phyloP scores from a whole-genome alignment of 2,113 vertebrate species.

The Nothobranchius furzeri region DNA sequence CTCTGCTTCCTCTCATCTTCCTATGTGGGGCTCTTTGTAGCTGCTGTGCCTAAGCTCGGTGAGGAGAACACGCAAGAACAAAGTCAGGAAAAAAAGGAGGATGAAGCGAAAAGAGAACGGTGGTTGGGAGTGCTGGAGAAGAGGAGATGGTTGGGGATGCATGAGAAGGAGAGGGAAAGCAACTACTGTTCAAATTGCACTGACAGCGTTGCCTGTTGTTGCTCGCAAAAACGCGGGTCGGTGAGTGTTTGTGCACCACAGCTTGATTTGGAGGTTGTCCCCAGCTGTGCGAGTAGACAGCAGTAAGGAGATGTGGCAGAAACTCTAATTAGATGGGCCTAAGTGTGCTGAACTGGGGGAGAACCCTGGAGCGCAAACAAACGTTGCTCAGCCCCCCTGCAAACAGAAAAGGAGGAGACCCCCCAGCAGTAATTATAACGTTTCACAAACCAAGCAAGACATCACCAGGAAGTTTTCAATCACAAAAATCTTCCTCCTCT shows the following conservation, averaged over 20 bases:
- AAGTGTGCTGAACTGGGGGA: slow-evolving; percentile 78
- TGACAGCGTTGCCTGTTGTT: slow-evolving; percentile 61
- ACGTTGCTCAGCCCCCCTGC: slow-evolving; percentile 70
- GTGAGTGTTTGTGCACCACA: slow-evolving; percentile 51
- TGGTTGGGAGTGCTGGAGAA: slow-evolving; percentile 46
- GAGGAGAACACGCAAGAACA: slow-evolving; percentile 68
- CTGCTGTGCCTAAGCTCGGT: slow-evolving; percentile 62
- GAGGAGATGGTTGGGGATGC: slow-evolving; percentile 57
- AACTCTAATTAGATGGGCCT: slow-evolving; percentile 81
- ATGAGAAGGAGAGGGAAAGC: slow-evolving; percentile 48
- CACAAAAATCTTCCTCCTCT: slow-evolving; percentile 68
- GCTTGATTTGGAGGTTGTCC: slow-evolving; percentile 71
- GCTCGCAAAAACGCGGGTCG: slow-evolving; percentile 49
- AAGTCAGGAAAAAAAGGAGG: slow-evolving; percentile 58
- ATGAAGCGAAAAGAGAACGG: slow-evolving; percentile 59
- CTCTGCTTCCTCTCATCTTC: slow-evolving; percentile 76
- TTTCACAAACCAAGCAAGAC: slow-evolving; percentile 81
- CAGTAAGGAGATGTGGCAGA: slow-evolving; percentile 70
- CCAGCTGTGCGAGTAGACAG: slow-evolving; percentile 77
- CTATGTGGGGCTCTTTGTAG: slow-evolving; percentile 79
- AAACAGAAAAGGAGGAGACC: slow-evolving; percentile 75
- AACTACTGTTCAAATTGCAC: slow-evolving; percentile 53
- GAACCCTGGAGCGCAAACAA: slow-evolving; percentile 73
- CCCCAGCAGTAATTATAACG: slow-evolving; percentile 81
- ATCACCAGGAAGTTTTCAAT: slow-evolving; percentile 80